Evolutionary conservation across 1,140 invertebrate genomes (phyloP).

Genomic region (Bombus difficillimus): DNA sequence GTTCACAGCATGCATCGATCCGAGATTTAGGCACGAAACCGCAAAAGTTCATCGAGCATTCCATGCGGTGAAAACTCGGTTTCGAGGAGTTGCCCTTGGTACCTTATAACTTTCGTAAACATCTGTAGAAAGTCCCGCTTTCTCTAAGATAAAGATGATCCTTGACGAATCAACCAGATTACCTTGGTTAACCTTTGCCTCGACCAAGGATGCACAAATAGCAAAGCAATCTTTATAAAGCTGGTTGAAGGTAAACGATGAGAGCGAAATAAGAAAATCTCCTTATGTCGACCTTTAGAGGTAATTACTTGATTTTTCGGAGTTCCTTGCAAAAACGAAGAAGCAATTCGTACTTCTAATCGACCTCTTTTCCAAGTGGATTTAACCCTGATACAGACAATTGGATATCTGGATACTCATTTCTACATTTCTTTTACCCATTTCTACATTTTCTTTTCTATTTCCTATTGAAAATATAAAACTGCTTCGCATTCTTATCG

Average conservation of each 20-base stretch:
- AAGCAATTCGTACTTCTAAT: background rate
- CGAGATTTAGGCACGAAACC: conserved; percentile 36
- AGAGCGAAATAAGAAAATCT: background rate
- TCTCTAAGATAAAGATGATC: conserved; percentile 42
- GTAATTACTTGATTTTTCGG: background rate
- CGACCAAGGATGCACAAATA: conserved; percentile 3
- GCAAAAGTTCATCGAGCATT: conserved; percentile 16
- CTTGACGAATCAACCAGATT: conserved; percentile 45
- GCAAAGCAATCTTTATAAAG: background rate
- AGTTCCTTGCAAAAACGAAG: background rate
- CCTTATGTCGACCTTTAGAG: background rate
- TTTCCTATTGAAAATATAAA: background rate
- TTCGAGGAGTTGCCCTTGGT: conserved; percentile 57
- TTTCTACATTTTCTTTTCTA: background rate
- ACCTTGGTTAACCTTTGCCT: conserved; percentile 26
- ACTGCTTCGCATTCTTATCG: background rate
- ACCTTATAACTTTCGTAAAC: conserved; percentile 69
- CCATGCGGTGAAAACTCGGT: conserved; percentile 50
- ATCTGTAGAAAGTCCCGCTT: conserved; percentile 60
- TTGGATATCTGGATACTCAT: background rate
- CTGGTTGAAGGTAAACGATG: background rate
- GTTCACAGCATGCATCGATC: background rate
- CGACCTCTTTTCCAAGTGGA: background rate
- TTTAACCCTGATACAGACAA: background rate
- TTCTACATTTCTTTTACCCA: too few species aligned